Percentiles rank a stretch among this genome's conserved stretches.
Conservation (phyloP, 2,113 vertebrate genomes). For the Crotophaga sulcirostris region DNA sequence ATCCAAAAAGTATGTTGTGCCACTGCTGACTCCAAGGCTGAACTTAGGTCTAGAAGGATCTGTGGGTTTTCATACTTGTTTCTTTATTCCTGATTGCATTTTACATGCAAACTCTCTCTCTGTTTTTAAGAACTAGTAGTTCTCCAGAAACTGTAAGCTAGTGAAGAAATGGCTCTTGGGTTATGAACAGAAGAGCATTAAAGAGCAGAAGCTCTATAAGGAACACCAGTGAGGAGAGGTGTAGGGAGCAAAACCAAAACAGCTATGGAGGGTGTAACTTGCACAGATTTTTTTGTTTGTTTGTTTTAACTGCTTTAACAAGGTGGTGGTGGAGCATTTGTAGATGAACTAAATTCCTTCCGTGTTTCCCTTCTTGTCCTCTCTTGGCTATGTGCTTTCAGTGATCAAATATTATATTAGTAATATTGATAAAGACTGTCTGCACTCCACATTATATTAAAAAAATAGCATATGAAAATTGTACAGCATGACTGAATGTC, state of each 20-base stretch:
- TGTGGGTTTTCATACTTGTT: background rate
- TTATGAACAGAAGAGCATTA: background rate
- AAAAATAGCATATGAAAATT: background rate
- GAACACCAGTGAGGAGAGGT: background rate
- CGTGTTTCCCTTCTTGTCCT: background rate
- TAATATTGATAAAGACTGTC: background rate
- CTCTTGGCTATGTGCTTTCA: background rate
- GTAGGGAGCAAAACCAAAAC: background rate
- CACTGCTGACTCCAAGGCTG: background rate
- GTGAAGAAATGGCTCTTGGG: background rate
- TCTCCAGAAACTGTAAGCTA: background rate
- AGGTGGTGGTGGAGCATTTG: background rate
- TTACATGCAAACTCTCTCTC: background rate
- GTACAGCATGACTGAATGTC: background rate
- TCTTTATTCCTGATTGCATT: background rate
- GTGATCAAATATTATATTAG: background rate
- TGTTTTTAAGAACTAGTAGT: background rate
- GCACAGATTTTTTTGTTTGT: background rate
- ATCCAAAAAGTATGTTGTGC: background rate
- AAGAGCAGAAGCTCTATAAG: background rate
- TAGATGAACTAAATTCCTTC: background rate
- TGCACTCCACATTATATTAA: background rate
- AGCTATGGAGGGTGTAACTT: background rate
- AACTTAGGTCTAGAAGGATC: background rate
- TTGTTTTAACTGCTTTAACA: background rate